Evolutionary conservation across 2,888 invertebrate species (phyloP).

Genomic region (Aproaerema taeniolella): DNA sequence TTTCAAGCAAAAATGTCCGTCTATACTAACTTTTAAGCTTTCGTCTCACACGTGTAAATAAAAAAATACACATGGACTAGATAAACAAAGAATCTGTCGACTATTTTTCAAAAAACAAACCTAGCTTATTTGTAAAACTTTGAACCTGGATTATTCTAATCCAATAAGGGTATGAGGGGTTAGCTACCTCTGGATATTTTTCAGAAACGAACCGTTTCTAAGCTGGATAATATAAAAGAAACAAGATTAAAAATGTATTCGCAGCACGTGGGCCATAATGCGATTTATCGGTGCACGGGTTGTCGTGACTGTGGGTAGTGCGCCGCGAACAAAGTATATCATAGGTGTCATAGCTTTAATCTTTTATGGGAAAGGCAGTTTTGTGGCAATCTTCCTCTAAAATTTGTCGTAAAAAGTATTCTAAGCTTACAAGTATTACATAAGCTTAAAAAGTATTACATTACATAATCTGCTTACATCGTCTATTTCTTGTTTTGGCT

Average conservation of each 20-base stretch:
- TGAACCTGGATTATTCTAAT: no score
- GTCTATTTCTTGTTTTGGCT: no score
- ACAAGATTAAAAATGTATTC: conserved; percentile 76
- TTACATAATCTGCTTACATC: no score
- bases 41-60: no score
- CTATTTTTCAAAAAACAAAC: no score
- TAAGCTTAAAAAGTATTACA: no score
- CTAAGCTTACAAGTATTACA: no score
- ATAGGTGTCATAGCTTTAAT: conserved; percentile 37
- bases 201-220: conserved; percentile 37
- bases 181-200: conserved; percentile 4
- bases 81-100: no score
- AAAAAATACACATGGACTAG: no score
- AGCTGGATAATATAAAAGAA: conserved; percentile 67
- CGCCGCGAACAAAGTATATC: conserved; percentile 43
- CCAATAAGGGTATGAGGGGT: no score
- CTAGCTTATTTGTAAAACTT: no score
- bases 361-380: conserved; percentile 1
- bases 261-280: conserved; percentile 71
- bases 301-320: conserved; percentile 59
- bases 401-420: no score
- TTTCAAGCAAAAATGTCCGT: conserved; percentile 1
- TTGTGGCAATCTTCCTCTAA: background rate
- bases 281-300: conserved; percentile 70
- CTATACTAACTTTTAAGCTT: background rate